Percentiles rank a stretch among this genome's conserved stretches.
Conservation (phyloP, 2,888 invertebrate genomes). For the Chymomyza amoena region DNA sequence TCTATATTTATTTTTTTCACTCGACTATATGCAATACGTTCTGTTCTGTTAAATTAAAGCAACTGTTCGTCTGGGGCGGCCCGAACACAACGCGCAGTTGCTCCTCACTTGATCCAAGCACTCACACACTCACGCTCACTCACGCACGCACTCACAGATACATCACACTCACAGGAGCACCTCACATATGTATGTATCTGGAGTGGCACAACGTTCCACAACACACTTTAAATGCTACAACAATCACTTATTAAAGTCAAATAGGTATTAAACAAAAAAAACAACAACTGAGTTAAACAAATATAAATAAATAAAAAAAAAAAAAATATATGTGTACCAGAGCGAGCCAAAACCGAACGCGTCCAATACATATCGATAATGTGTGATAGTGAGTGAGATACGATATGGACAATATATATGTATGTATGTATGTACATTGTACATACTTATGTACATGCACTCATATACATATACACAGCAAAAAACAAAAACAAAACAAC, state of each 20-base stretch:
- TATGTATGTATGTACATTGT: conserved; percentile 42
- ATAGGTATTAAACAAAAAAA: conserved; percentile 73
- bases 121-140: background rate
- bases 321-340: background rate
- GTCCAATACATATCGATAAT: conserved; percentile 52
- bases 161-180: background rate
- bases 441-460: conserved; percentile 22
- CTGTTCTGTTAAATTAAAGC: background rate
- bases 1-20: background rate
- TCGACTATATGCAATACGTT: background rate
- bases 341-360: conserved; percentile 31
- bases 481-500: background rate
- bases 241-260: conserved; percentile 76
- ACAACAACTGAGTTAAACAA: conserved; percentile 54
- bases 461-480: conserved; percentile 10
- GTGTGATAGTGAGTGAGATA: conserved; percentile 29
- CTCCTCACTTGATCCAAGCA: conserved; percentile 33
- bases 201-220: conserved; percentile 55
- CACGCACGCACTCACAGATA: background rate
- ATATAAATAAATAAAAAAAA: conserved; percentile 64
- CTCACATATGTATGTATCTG: background rate
- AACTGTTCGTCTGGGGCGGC: conserved; percentile 1
- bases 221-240: conserved; percentile 68
- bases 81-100: conserved; percentile 13
- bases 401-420: conserved; percentile 53